Conservation (phyloP, 2,888 invertebrate genomes). For the Leistus spinibarbis region DNA sequence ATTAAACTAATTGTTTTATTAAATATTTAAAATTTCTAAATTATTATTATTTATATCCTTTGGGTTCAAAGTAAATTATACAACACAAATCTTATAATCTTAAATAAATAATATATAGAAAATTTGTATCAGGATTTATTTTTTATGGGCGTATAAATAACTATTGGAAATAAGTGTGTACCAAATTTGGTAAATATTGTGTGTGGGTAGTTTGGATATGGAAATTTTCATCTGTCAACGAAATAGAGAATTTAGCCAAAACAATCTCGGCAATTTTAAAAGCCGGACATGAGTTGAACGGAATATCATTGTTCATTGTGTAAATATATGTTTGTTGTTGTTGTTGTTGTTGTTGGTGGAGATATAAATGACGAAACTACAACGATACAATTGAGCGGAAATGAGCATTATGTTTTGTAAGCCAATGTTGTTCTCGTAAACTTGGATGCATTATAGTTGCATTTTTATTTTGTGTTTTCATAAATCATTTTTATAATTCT, state of each 20-base stretch:
- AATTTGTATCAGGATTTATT: no score
- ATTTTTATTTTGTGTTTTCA: not conserved
- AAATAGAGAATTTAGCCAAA: not conserved
- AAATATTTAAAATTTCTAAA: no score
- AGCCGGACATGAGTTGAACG: not conserved
- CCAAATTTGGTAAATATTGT: not conserved
- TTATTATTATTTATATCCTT: no score
- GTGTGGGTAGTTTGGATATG: not conserved
- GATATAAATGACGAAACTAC: constrained; percentile 21
- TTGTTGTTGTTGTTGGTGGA: not conserved
- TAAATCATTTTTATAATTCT: not conserved
- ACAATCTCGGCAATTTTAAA: not conserved
- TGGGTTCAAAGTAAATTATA: no score
- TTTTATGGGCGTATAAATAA: no score
- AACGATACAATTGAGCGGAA: constrained; percentile 27
- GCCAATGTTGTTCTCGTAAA: not conserved
- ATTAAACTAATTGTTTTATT: no score
- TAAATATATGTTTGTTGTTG: no score
- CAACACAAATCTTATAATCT: no score
- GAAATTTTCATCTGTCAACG: not conserved
- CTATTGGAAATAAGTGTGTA: no score
- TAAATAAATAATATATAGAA: no score
- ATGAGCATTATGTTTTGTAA: constrained; percentile 35
- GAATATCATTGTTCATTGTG: constrained; percentile 5
- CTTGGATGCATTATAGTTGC: not conserved